Evolutionary conservation across 1,140 invertebrate genomes (phyloP), one percentile per base, ranked within the genome.

Genomic region (Brachionus rubens): DNA sequence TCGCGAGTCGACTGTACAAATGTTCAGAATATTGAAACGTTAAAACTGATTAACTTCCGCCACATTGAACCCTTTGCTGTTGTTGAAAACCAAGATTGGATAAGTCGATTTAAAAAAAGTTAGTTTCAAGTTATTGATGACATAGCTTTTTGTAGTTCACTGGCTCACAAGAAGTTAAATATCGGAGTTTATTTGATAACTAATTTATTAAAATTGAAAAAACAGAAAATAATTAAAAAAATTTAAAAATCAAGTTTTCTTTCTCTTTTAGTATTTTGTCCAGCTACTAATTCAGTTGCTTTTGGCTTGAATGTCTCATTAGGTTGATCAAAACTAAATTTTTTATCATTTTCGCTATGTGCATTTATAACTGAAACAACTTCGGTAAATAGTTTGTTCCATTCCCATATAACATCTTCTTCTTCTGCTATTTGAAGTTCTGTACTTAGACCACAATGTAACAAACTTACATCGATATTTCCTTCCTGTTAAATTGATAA

Each of bases 361-460:
- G 19, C 68, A 3, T 5, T 33, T 9, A 72, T 24, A 9, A 24
- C 19, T 21, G 68, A 72, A 21, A 72, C 46, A 30, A 72, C 68
- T 72, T 72, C 68, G 5, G 68, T 72, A 26, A 72, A 72, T 36
- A 72, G 46, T 33, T 30, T 72, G 41, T 72, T 72, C 68, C 68
- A 72, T 48, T 72, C 68, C 68, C 68, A 72, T 7, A 72, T 72
- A 9, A 72, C 46, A n/a, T 72, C 68, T 36, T 72, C 68, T 50
- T 72, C 68, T 52, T 72, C 68, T 12, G 46, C 68, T 12, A 72
- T 72, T 50, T 50, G 46, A 5, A 19, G 16, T 21, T 72, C 68
- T n/a, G 68, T 72, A 21, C 68, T 72, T 14, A 72, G 24, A 14
- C 68, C 68, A 72, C 68, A 72, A 50, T 72, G 68, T 12, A 72